Conservation (phyloP, 2,113 vertebrate species). For the Aegypius monachus region DNA sequence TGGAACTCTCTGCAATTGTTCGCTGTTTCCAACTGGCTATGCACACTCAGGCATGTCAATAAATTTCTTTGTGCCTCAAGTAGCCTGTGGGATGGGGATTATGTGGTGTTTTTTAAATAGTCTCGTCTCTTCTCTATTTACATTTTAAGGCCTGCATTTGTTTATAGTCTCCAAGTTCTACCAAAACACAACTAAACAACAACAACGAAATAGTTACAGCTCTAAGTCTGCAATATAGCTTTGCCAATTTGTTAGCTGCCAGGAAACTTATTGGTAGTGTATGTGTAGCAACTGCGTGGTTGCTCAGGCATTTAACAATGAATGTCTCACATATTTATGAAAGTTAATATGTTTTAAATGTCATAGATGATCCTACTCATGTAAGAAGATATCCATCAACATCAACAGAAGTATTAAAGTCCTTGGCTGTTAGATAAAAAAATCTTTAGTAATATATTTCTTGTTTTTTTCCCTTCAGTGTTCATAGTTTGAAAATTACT, state of each 20-base stretch:
- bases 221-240: neutral
- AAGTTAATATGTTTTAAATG: neutral
- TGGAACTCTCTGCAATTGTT: neutral
- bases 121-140: neutral
- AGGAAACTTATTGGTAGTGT: neutral
- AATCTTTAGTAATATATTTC: neutral
- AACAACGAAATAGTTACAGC: neutral
- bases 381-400: neutral
- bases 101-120: neutral
- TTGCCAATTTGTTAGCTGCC: neutral
- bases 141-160: neutral
- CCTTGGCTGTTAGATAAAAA: neutral
- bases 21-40: neutral
- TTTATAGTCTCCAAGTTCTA: neutral
- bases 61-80: neutral
- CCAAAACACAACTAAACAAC: neutral
- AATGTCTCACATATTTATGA: neutral
- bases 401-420: neutral
- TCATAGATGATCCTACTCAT: neutral
- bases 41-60: neutral
- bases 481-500: neutral
- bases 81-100: neutral
- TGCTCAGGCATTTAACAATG: neutral
- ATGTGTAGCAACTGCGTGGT: neutral
- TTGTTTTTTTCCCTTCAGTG: neutral